Base-by-base conservation (phyloP, 2,797 vertebrate species). In the Neosilurus hyrtlii region DNA sequence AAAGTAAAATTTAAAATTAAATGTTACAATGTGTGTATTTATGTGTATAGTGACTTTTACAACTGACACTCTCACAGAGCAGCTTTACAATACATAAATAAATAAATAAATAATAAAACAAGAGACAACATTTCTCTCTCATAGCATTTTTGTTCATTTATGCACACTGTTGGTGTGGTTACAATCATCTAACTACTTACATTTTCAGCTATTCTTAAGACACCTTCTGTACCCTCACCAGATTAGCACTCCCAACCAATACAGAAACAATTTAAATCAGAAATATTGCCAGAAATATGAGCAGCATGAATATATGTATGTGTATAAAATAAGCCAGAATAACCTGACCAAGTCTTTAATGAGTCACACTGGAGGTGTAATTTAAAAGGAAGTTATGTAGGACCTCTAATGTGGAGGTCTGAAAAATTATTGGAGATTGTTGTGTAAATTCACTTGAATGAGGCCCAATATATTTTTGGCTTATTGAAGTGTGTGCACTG, bases 191-290 rank as follows among this genome's bases (percentile, higher is more conserved):
- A 89, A 92, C 89, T 89, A 66, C 79, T 88, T 88, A 91, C n/a
- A n/a, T 87, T 57, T 90, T 89, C 89, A 91, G 89, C 92, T 91
- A 91, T 88, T 89, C 61, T 85, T 26, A 77, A 83, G 87, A 86
- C 87, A 0, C 73, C 90, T 90, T 86, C 88, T 85, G 84, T 86
- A 77, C 85, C 92, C 90, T 91, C 91, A 90, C 87, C 90, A 92
- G 90, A 89, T 92, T 91, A 91, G 90, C 18, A 82, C 90, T 89
- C 86, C 87, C 82, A 91, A 91, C 90, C 90, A 92, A 91, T 90
- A 90, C 92, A 93, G 91, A 92, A 90, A 90, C 87, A 88, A 37
- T 73, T 88, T 93, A n/a, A 93, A 94, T 93, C 92, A 91, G 93
- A 94, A 80, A 87, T 82, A 37, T 8, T 2, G 30, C 67, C 87